These are phyloP conservation scores for Lepidocyrtoides sp. DNA, from an alignment of 2,888 invertebrate species.

Conservation along the genomic window DNA sequence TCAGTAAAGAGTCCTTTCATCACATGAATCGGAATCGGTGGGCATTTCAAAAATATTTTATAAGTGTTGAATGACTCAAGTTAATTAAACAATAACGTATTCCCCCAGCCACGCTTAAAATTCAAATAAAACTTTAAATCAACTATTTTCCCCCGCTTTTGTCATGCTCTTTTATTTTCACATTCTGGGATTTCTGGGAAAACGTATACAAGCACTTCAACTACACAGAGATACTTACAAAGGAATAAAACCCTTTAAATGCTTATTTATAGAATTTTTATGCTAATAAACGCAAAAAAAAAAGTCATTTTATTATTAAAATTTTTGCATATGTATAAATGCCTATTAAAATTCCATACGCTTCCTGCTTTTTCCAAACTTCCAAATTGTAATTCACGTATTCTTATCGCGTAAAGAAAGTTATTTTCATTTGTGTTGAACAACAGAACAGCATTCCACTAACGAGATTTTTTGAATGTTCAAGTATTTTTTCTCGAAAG, in stretches of 20 bases:
- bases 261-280: not conserved
- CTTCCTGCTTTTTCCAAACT: not conserved
- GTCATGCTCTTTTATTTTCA: too few relatives aligned
- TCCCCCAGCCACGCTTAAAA: too few relatives aligned
- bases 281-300: not conserved
- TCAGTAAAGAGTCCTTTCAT: too few relatives aligned
- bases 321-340: not conserved
- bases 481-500: slow-evolving; percentile 22
- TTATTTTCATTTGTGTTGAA: slow-evolving; percentile 6
- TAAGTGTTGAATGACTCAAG: too few relatives aligned
- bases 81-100: too few relatives aligned
- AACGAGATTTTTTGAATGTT: slow-evolving; percentile 10
- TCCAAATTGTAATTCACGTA: not conserved
- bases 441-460: not conserved
- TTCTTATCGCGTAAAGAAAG: not conserved
- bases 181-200: too few relatives aligned
- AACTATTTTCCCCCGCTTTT: too few relatives aligned
- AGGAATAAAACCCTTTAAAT: not conserved
- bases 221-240: not conserved
- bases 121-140: too few relatives aligned
- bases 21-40: too few relatives aligned
- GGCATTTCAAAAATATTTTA: too few relatives aligned
- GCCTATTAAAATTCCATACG: not conserved
- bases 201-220: too few relatives aligned
- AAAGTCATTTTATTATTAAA: not conserved